phyloP scores from a whole-genome alignment of 2,888 invertebrate genomes.

The Pemphredon lugubris region DNA sequence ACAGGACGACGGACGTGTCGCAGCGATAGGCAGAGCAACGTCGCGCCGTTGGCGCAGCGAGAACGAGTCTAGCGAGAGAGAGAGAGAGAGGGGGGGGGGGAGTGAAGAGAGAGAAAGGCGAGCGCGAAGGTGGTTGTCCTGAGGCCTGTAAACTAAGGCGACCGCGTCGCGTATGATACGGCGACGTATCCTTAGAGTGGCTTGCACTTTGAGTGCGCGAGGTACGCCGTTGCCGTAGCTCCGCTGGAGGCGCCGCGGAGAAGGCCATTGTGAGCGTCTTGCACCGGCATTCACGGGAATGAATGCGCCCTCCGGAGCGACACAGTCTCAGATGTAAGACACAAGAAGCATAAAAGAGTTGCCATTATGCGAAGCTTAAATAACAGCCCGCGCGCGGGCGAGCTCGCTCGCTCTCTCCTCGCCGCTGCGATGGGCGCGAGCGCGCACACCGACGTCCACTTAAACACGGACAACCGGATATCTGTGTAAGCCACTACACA shows the following conservation, averaged over 20 bases:
- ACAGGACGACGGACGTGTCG: not conserved
- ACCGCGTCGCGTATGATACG: constrained; percentile 56
- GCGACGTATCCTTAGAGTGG: constrained; percentile 65
- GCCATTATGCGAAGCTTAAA: constrained; percentile 79
- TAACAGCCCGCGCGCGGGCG: constrained; percentile 72
- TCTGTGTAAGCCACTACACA: constrained; percentile 39
- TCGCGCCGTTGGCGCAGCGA: too few species aligned
- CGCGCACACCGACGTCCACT: constrained; percentile 43
- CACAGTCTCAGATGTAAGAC: constrained; percentile 77
- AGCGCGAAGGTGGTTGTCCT: constrained; percentile 46
- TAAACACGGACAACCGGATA: constrained; percentile 41
- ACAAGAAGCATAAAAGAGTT: constrained; percentile 80
- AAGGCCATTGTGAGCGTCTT: constrained; percentile 70
- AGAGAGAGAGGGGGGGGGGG: not conserved
- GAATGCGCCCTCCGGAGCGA: constrained; percentile 76
- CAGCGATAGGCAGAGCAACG: too few species aligned
- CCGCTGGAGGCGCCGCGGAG: constrained; percentile 62
- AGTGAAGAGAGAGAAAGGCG: not conserved
- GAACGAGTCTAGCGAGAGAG: too few species aligned
- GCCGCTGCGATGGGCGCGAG: too few species aligned
- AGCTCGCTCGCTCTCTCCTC: too few species aligned
- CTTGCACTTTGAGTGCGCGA: constrained; percentile 59
- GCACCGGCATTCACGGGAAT: constrained; percentile 74
- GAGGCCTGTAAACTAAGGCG: constrained; percentile 58
- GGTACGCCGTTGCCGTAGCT: constrained; percentile 54